A percentile compares a stretch with the other conserved stretches of the same genome.
Evolutionary conservation across 2,797 vertebrate genomes (phyloP).

Genomic region (Chaetodon trifasciatus): DNA sequence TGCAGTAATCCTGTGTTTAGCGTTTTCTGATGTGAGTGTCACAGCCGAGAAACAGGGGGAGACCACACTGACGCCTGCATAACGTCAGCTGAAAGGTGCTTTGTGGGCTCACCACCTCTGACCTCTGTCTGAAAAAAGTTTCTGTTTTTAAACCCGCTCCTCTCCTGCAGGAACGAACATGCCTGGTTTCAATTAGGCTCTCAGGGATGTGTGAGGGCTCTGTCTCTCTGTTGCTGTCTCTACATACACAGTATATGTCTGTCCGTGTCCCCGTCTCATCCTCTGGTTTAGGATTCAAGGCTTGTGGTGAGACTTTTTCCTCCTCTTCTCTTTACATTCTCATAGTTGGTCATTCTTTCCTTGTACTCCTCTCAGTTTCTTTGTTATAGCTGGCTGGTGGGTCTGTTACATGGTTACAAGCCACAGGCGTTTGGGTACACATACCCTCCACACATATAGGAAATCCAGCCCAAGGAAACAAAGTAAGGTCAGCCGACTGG

Average conservation of each 20-base stretch:
- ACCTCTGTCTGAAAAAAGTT: conserved; percentile 40
- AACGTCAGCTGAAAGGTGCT: neutral
- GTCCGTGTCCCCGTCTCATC: conserved; percentile 38
- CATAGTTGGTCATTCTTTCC: conserved; percentile 43
- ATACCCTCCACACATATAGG: conserved; percentile 12
- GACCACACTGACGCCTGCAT: conserved; percentile 15
- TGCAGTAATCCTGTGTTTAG: neutral
- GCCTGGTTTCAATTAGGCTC: conserved; percentile 79
- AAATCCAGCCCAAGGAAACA: conserved; percentile 54
- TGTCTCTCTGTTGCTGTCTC: conserved; percentile 30
- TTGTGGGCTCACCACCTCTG: conserved; percentile 25
- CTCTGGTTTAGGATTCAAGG: conserved; percentile 7
- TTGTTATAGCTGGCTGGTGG: neutral
- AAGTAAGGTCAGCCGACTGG: conserved; percentile 33
- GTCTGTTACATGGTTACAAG: conserved; percentile 35
- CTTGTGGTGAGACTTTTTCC: conserved; percentile 8
- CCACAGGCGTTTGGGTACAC: conserved; percentile 31
- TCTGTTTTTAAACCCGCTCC: conserved; percentile 19
- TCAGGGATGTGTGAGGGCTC: conserved; percentile 55
- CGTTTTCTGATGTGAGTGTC: neutral
- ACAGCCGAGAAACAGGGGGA: conserved; percentile 28
- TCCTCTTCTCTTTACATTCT: conserved; percentile 7
- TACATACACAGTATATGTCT: conserved; percentile 18
- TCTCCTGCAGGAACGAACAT: conserved; percentile 47
- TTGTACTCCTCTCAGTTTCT: neutral